These are phyloP conservation scores for Urocitellus parryii DNA, from an alignment of 2,113 vertebrate genomes.

Conservation along the genomic window DNA sequence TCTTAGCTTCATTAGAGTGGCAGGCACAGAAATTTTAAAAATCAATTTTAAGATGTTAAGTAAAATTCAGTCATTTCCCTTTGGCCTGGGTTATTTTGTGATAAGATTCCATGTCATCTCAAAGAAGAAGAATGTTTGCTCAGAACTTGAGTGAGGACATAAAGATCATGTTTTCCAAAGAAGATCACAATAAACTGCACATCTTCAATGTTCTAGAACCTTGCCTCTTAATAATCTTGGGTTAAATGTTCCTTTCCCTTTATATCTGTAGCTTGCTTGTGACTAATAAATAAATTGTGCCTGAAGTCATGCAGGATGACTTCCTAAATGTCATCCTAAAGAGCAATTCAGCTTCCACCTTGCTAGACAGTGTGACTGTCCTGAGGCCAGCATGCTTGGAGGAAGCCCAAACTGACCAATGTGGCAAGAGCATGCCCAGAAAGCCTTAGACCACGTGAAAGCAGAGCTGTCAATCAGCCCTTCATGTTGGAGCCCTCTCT, in stretches of 20 bases:
- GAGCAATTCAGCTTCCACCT: not conserved
- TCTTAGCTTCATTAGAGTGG: not conserved
- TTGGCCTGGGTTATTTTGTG: constrained; percentile 6
- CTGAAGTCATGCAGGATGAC: not conserved
- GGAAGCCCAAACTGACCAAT: not conserved
- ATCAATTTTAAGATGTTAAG: constrained; percentile 31
- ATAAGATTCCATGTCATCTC: not conserved
- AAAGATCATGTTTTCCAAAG: constrained; percentile 33
- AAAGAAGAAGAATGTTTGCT: constrained; percentile 35
- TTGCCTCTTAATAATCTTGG: not conserved
- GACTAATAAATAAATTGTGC: not conserved
- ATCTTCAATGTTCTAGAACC: not conserved
- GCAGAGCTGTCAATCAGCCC: not conserved
- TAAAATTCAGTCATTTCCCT: constrained; percentile 14
- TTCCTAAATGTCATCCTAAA: not conserved
- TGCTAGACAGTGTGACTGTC: not conserved
- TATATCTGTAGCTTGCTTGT: constrained; percentile 13
- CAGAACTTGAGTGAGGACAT: not conserved
- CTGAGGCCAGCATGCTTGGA: not conserved
- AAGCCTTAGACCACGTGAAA: not conserved
- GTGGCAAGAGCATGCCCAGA: not conserved
- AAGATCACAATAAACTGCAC: not conserved
- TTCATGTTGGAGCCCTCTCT: rapidly evolving
- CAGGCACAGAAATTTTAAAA: not conserved
- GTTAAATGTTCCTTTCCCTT: not conserved